Percentiles rank a stretch among this genome's conserved stretches.
Conservation (phyloP, 2,888 invertebrate genomes). For the Pyrrhosoma nymphula region DNA sequence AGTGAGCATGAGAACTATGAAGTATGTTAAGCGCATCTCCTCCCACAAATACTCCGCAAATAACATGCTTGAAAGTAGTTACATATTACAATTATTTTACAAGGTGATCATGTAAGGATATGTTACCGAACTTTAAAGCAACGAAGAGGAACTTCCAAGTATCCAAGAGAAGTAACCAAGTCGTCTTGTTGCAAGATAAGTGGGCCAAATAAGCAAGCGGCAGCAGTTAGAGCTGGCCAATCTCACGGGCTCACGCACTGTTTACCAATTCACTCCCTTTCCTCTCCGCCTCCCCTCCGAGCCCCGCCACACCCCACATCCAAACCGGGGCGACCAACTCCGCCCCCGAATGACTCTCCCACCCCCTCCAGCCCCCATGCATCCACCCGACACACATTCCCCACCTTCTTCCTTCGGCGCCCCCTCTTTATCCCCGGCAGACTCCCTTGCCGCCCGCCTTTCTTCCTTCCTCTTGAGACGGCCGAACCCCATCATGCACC, state of each 20-base stretch:
- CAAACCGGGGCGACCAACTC: not conserved
- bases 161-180: too few species aligned
- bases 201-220: not conserved
- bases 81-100: too few species aligned
- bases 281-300: not conserved
- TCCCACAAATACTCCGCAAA: too few species aligned
- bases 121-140: too few species aligned
- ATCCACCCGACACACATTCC: too few species aligned
- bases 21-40: too few species aligned
- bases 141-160: too few species aligned
- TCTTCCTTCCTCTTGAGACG: not conserved
- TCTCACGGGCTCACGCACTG: constrained; percentile 40
- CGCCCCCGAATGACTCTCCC: not conserved
- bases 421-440: not conserved
- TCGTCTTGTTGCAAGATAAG: too few species aligned
- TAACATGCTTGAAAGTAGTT: too few species aligned
- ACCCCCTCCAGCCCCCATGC: not conserved
- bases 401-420: not conserved
- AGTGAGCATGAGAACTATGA: too few species aligned
- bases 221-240: not conserved
- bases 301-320: not conserved
- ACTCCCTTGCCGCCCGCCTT: not conserved
- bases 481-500: not conserved
- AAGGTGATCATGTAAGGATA: too few species aligned
- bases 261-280: not conserved